These are phyloP conservation scores for Lathronympha strigana DNA, from an alignment of 2,888 invertebrate species.

Conservation along the genomic window DNA sequence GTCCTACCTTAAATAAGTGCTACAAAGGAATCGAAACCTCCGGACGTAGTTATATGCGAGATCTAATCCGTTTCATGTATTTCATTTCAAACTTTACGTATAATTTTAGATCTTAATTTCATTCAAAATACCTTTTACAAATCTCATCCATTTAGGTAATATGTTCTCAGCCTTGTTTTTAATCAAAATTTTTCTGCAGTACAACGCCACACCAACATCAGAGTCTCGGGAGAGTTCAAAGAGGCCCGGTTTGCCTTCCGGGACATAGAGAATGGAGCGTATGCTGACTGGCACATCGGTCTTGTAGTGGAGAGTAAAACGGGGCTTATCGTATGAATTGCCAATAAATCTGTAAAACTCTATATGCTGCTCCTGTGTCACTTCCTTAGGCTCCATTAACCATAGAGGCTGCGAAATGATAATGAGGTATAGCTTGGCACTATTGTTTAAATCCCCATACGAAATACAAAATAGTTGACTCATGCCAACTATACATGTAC, in stretches of 20 bases:
- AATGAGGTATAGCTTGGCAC: background rate
- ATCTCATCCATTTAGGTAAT: constrained; percentile 97
- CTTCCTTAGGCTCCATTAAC: constrained; percentile 95
- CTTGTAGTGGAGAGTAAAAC: constrained; percentile 96
- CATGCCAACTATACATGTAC: too few species aligned
- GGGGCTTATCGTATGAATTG: constrained; percentile 93
- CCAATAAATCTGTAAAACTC: constrained; percentile 97
- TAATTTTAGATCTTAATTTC: too few species aligned
- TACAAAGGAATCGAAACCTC: too few species aligned
- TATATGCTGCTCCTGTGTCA: constrained; percentile 93
- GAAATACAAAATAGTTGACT: too few species aligned
- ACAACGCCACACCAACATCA: constrained; percentile 94
- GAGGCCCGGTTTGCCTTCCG: constrained; percentile 95
- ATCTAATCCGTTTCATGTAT: too few species aligned
- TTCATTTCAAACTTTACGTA: too few species aligned
- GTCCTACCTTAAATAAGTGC: too few species aligned
- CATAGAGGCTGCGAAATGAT: constrained; percentile 89
- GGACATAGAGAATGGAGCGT: constrained; percentile 95
- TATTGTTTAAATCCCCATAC: too few species aligned
- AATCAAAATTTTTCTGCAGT: constrained; percentile 96
- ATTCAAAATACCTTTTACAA: constrained; percentile 89
- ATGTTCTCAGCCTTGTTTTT: constrained; percentile 95
- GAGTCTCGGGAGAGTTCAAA: constrained; percentile 95
- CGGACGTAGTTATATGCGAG: too few species aligned
- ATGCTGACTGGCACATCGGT: constrained; percentile 97